Conservation (phyloP, 1,140 invertebrate species). For the Xylocopa sonorina region DNA sequence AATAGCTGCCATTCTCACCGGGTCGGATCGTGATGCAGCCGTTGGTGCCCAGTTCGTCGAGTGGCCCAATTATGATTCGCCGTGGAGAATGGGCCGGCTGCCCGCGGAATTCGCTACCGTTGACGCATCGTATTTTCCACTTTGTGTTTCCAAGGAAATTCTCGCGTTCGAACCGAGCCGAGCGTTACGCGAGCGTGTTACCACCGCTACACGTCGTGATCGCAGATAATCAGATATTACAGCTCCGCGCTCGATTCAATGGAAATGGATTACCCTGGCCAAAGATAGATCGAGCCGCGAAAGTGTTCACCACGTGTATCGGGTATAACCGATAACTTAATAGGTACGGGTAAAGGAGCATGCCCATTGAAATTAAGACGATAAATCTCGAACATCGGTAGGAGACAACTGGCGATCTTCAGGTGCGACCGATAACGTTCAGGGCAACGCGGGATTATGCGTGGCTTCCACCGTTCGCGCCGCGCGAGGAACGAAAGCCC, state of each 20-base stretch:
- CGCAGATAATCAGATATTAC: slow-evolving; percentile 17
- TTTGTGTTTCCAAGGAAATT: background rate
- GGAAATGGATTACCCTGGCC: slow-evolving; percentile 16
- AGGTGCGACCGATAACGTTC: slow-evolving; percentile 29
- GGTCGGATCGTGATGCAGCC: slow-evolving; percentile 34
- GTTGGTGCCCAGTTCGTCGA: background rate
- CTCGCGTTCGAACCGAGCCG: too few relatives aligned
- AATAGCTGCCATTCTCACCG: slow-evolving; percentile 55
- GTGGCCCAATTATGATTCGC: slow-evolving; percentile 32
- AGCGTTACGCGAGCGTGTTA: background rate
- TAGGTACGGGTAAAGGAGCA: slow-evolving; percentile 7
- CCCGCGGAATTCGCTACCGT: background rate
- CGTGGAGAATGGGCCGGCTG: background rate
- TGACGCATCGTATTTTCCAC: background rate
- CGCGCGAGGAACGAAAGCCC: slow-evolving; percentile 29
- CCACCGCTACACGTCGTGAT: slow-evolving; percentile 9
- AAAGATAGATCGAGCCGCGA: background rate
- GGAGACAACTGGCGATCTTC: slow-evolving; percentile 41
- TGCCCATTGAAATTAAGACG: slow-evolving; percentile 45
- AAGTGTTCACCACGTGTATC: background rate
- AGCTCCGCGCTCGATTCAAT: background rate
- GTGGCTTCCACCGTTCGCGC: slow-evolving; percentile 23
- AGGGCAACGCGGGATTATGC: slow-evolving; percentile 30
- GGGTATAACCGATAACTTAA: slow-evolving; percentile 35
- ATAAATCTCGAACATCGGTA: slow-evolving; percentile 41